phyloP scores from a whole-genome alignment of 2,888 invertebrate species.

The Mycalesis mineus region DNA sequence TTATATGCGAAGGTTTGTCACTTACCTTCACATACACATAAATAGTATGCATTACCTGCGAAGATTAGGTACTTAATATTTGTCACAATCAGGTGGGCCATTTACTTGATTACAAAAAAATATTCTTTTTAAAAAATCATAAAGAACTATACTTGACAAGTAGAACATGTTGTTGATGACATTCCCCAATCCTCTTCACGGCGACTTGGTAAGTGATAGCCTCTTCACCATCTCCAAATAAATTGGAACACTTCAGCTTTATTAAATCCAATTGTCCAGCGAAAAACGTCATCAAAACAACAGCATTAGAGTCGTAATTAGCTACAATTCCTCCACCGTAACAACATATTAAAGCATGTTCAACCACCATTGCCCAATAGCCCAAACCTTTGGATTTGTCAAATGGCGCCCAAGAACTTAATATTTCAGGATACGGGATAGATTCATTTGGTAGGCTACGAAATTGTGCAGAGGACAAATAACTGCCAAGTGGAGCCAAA shows the following conservation, averaged over 20 bases:
- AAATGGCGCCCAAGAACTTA: conserved; percentile 65
- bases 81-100: too few relatives aligned
- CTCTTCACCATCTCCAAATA: conserved; percentile 43
- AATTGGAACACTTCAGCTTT: conserved; percentile 45
- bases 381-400: conserved; percentile 51
- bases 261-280: conserved; percentile 59
- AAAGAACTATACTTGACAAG: conserved; percentile 48
- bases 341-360: conserved; percentile 50
- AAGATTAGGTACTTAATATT: too few relatives aligned
- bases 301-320: conserved; percentile 59
- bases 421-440: conserved; percentile 55
- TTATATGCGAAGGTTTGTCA: too few relatives aligned
- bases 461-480: conserved; percentile 39
- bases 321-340: conserved; percentile 65
- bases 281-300: conserved; percentile 63
- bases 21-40: too few relatives aligned
- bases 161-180: conserved; percentile 50
- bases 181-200: conserved; percentile 45
- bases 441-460: conserved; percentile 41
- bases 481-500: conserved; percentile 50
- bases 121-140: too few relatives aligned
- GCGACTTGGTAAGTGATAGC: conserved; percentile 37
- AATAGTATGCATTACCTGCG: too few relatives aligned
- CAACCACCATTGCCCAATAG: conserved; percentile 45
- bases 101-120: too few relatives aligned